A percentile compares a stretch with the other conserved stretches of the same genome.
Evolutionary conservation across 2,797 vertebrate species (phyloP).

Genomic region (Pangasius djambal): DNA sequence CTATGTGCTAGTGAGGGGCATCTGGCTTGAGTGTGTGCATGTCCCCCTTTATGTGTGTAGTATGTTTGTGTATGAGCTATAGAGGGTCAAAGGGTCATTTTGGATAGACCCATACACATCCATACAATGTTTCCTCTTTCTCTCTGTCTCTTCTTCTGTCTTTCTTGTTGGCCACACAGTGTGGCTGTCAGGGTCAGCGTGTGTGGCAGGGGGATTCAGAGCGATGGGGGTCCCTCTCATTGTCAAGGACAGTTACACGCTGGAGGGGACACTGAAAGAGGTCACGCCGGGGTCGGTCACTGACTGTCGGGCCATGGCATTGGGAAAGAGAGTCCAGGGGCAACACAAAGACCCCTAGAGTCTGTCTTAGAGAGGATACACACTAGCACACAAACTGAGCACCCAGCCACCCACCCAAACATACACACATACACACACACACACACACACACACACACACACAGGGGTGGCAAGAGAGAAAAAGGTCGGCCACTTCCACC

Average conservation of each 20-base stretch:
- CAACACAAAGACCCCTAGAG: conserved; percentile 62
- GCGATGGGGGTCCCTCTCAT: conserved; percentile 81
- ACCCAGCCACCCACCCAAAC: conserved; percentile 13
- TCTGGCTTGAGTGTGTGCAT: conserved; percentile 18
- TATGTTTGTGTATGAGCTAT: conserved; percentile 46
- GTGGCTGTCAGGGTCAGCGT: conserved; percentile 55
- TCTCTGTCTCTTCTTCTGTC: conserved; percentile 75
- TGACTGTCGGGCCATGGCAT: conserved; percentile 76
- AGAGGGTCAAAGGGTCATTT: conserved; percentile 59
- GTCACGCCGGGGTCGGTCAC: conserved; percentile 84
- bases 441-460: conserved; percentile 37
- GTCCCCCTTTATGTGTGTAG: conserved; percentile 24
- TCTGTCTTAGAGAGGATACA: conserved; percentile 43
- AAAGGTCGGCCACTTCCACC: conserved; percentile 25
- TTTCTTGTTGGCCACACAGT: conserved; percentile 72
- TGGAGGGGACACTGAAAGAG: conserved; percentile 86
- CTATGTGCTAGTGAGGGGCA: conserved; percentile 20
- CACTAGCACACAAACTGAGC: conserved; percentile 30
- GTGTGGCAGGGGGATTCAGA: conserved; percentile 74
- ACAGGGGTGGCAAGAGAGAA: conserved; percentile 1
- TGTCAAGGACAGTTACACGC: conserved; percentile 93
- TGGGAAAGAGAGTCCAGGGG: conserved; percentile 67
- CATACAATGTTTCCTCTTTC: conserved; percentile 63
- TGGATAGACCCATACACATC: conserved; percentile 51
- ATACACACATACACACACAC: background rate